Evolutionary conservation across 2,888 invertebrate species (phyloP).

Genomic region (Epistrophe eligans): DNA sequence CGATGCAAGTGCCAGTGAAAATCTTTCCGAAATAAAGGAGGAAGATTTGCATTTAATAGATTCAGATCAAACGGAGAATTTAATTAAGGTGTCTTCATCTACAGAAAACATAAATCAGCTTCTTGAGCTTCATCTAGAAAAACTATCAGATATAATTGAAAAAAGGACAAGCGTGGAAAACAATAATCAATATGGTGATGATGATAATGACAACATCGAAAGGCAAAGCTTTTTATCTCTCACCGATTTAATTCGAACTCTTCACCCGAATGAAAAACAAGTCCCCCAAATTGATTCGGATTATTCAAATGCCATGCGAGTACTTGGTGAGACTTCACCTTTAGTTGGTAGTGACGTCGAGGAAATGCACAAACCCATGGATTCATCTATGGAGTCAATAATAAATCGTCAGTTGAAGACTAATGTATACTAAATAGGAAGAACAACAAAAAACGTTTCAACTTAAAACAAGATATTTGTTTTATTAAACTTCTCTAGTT

Average conservation of each 20-base stretch:
- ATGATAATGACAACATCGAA: conserved; percentile 81
- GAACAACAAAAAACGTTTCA: neutral
- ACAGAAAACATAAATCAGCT: conserved; percentile 80
- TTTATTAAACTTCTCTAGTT: neutral
- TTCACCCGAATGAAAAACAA: conserved; percentile 83
- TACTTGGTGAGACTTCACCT: conserved; percentile 82
- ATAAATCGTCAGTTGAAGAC: conserved; percentile 56
- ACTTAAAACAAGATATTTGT: neutral
- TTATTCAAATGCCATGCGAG: conserved; percentile 84
- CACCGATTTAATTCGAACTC: conserved; percentile 83
- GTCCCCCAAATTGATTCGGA: conserved; percentile 84
- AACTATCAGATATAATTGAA: conserved; percentile 83
- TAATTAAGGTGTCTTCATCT: conserved; percentile 53
- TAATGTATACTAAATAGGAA: conserved; percentile 21
- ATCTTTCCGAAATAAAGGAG: conserved; percentile 27
- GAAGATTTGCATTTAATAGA: conserved; percentile 39
- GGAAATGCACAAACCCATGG: conserved; percentile 57
- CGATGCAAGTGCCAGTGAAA: conserved; percentile 54
- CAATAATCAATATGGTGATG: conserved; percentile 51
- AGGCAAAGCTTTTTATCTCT: conserved; percentile 83
- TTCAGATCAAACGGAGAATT: conserved; percentile 61
- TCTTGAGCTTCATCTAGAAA: conserved; percentile 83
- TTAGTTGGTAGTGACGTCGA: conserved; percentile 73
- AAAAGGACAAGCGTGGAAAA: conserved; percentile 79
- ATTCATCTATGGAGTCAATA: conserved; percentile 58